These are phyloP conservation scores for Diadumene lineata DNA, from an alignment of 92 coral and sea anemone genomes.

Conservation along the genomic window DNA sequence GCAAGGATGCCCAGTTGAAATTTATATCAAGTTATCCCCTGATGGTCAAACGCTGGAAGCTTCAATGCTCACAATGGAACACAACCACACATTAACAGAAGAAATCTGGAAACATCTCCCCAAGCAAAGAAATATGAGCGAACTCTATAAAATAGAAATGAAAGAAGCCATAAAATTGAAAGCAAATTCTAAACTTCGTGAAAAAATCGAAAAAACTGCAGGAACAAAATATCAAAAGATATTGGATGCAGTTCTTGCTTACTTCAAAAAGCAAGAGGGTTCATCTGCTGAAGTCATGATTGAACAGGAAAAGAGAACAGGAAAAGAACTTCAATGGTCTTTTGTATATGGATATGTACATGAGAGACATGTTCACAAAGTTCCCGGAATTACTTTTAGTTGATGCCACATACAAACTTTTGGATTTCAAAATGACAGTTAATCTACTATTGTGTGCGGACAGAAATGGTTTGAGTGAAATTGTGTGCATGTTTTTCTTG, in stretches of 20 bases:
- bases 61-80: conserved; percentile 37
- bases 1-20: conserved; percentile 66
- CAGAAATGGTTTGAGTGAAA: conserved; percentile 50
- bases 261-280: conserved; percentile 20
- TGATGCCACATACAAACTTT: conserved; percentile 51
- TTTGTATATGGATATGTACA: conserved; percentile 43
- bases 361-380: conserved; percentile 32
- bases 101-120: conserved; percentile 40
- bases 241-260: conserved; percentile 32
- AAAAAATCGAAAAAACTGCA: conserved; percentile 22
- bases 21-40: conserved; percentile 36
- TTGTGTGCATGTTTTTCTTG: conserved; percentile 43
- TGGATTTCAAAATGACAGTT: conserved; percentile 49
- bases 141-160: too few species aligned
- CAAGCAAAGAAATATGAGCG: conserved; percentile 35
- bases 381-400: conserved; percentile 23
- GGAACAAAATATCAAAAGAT: conserved; percentile 48
- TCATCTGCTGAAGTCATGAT: conserved; percentile 32
- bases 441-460: conserved; percentile 43
- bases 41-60: conserved; percentile 57
- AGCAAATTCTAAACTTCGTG: not conserved
- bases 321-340: conserved; percentile 49
- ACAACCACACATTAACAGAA: conserved; percentile 43
- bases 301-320: conserved; percentile 39
- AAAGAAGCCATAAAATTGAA: too few species aligned